Base-by-base conservation (phyloP, 2,113 vertebrate species). In the Notiomystis cincta region DNA sequence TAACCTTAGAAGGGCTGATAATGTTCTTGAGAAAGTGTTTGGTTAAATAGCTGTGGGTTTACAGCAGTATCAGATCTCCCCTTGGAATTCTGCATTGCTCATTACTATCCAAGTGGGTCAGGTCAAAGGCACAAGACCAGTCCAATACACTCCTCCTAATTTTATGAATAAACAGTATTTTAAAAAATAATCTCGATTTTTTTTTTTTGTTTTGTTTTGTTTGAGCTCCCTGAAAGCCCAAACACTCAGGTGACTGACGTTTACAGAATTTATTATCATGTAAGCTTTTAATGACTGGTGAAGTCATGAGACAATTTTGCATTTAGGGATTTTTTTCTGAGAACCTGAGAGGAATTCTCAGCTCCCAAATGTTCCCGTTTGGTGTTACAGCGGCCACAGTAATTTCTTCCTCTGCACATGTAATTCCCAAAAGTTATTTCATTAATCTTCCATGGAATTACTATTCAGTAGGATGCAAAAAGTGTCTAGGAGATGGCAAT, bases 101-200 rank as follows among this genome's bases (percentile, higher is more conserved):
- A 45, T 89, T 89, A 40, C 90, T 89, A 75, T 82, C 65, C 65
- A 70, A 67, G 94, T 33, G 56, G 65, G 76, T 80, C 82, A 83
- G 85, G 54, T 94, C 53, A 78, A 94, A 96, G 97, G 81, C 96
- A 95, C 70, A 42, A 95, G 87, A 75, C 90, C 87, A 73, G 71
- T 85, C 57, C 77, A 96, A 82, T 77, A 88, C 62, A 92, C 51
- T 75, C 21, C 70, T 86, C 83, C 77, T 64, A 30, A 87, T 72
- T 64, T 91, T 70, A 42, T 62, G 38, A 95, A 89, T 76, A 77
- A 75, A 64, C 17, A 35, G 4, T 51, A 25, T 58, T 92, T 66
- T 30, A 2, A 10, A 76, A 85, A 70, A 35, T 54, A 53, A 87
- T 65, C 28, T 38, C 2, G 1, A 56, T 51, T 38, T 53, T 77